Evolutionary conservation across 2,888 invertebrate species (phyloP), one percentile per base, ranked within the genome.

Genomic region (Encarsia formosa): DNA sequence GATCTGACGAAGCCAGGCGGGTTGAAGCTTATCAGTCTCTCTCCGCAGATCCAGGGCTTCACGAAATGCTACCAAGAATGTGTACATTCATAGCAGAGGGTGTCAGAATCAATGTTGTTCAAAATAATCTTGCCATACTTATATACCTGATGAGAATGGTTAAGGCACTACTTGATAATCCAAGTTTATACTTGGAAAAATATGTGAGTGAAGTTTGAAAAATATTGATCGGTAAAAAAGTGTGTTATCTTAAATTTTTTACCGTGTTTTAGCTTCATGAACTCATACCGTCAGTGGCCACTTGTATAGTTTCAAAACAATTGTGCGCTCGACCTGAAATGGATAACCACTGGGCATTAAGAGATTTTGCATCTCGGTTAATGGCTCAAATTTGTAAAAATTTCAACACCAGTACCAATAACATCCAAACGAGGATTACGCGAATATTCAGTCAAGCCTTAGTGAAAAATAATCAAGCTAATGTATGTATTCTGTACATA

Each of bases 121-220:
- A 97, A 73, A 93, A 92, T 72, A 98, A 99, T 77, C 80, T 99
- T 46, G 98, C 98, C 0, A 78, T 99, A 50, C 81, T 99, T 5
- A 99, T 99, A 63, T 99, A 99, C 74, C 77, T 99, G 19, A 98
- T 99, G 97, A 79, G 98, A 60, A 98, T 99, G 97, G 94, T 97
- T 16, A 96, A 96, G 74, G 96, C 97, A 0, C 76, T 99, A 44
- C 81, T 97, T 38, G 97, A 98, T 66, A 99, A 99, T 76, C 90
- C 91, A 59, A 91, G 94, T 0, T 78, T 99, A 13, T 97, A 92
- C 74, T 77, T 99, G 59, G 98, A 99, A 73, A 97, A 96, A 90
- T 97, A 97, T 81, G 95, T 96, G 80, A 86, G 90, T 46, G 37
- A 24, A 52, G n/a, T 35, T 48, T 35, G 46, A 46, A 9, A 41